Percentiles rank a stretch among this genome's conserved stretches.
Conservation (phyloP, 2,797 vertebrate species). For the Dendrocincla fuliginosa region DNA sequence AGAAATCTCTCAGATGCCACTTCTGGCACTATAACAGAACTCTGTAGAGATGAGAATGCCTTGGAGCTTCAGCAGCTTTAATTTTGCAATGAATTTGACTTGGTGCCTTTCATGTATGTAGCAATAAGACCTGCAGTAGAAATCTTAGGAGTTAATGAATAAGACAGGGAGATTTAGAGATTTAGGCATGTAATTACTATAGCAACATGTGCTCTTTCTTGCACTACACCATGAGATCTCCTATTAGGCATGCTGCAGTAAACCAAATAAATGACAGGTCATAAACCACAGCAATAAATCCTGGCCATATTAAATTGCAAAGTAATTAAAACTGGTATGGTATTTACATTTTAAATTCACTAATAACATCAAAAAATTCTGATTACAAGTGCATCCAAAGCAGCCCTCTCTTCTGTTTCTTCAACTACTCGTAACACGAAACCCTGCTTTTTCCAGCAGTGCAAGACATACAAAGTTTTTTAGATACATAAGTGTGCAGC, state of each 20-base stretch:
- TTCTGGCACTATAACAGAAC: constrained; percentile 3
- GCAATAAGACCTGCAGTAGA: constrained; percentile 10
- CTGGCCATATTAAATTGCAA: constrained; percentile 2
- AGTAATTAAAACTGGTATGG: constrained; percentile 49
- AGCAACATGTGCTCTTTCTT: constrained; percentile 23
- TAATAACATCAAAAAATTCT: background rate
- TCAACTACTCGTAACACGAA: background rate
- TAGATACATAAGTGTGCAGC: background rate
- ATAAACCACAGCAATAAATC: constrained; percentile 47
- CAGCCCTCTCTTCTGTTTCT: background rate
- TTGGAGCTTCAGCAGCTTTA: background rate
- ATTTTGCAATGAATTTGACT: constrained; percentile 36
- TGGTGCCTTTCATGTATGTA: constrained; percentile 2
- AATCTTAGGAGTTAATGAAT: constrained; percentile 44
- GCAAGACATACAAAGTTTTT: background rate
- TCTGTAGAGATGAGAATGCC: background rate
- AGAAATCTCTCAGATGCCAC: background rate
- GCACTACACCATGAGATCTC: constrained; percentile 8
- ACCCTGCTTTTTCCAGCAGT: background rate
- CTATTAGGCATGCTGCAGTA: constrained; percentile 46
- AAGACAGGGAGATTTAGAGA: constrained; percentile 32
- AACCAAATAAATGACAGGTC: constrained; percentile 55
- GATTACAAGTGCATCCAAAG: background rate
- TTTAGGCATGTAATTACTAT: constrained; percentile 41
- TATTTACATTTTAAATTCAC: constrained; percentile 47